Evolutionary conservation across 2,888 invertebrate genomes (phyloP).

Genomic region (Erannis defoliaria): DNA sequence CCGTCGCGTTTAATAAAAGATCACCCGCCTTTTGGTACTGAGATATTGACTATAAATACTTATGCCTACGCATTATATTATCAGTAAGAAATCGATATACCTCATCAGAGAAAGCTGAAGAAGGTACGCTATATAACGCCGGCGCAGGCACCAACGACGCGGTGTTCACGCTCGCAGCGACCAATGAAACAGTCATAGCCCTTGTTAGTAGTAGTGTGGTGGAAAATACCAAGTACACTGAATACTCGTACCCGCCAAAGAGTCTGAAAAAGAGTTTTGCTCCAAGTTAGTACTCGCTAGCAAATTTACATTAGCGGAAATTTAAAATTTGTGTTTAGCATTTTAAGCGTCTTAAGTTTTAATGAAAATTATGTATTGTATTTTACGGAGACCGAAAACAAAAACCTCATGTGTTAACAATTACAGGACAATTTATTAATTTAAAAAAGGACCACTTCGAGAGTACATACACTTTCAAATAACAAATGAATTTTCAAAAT

Average conservation of each 20-base stretch:
- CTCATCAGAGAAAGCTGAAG: constrained; percentile 53
- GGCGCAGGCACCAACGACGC: constrained; percentile 54
- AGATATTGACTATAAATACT: not conserved
- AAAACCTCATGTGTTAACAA: too few species aligned
- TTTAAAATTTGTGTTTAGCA: too few species aligned
- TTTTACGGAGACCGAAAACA: too few species aligned
- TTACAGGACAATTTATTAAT: too few species aligned
- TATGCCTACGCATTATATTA: not conserved
- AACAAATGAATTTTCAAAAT: too few species aligned
- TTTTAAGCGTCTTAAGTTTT: too few species aligned
- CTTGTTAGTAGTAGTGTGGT: constrained; percentile 84
- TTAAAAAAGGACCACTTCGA: too few species aligned
- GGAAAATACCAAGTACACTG: constrained; percentile 86
- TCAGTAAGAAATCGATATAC: constrained; percentile 47
- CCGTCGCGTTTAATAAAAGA: too few species aligned
- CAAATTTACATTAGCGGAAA: too few species aligned
- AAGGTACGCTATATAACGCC: constrained; percentile 51
- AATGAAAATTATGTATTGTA: too few species aligned
- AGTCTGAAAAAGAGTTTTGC: constrained; percentile 25
- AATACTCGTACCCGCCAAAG: constrained; percentile 38
- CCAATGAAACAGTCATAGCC: constrained; percentile 81
- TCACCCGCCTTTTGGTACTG: too few species aligned
- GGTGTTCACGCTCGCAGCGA: constrained; percentile 51
- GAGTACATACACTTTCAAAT: too few species aligned
- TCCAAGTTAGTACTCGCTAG: not conserved